phyloP scores from a whole-genome alignment of 2,113 vertebrate genomes.

The Cavia aperea region DNA sequence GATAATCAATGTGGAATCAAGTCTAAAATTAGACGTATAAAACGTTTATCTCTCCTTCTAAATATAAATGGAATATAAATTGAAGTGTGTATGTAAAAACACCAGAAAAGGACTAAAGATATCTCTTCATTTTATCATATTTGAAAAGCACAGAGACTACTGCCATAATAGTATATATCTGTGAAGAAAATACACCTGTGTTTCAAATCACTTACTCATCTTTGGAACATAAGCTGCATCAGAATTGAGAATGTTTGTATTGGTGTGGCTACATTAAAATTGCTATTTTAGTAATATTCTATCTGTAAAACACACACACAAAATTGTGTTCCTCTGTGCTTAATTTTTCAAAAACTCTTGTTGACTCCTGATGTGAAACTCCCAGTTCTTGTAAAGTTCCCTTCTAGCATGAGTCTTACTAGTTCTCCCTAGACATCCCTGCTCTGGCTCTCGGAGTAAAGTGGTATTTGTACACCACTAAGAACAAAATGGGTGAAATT shows the following conservation, averaged over 20 bases:
- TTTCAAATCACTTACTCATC: not conserved
- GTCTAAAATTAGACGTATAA: not conserved
- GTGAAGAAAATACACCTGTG: not conserved
- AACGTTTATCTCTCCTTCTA: not conserved
- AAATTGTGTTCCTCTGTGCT: not conserved
- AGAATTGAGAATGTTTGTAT: not conserved
- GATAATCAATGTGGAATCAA: not conserved
- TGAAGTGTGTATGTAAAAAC: not conserved
- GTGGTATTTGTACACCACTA: not conserved
- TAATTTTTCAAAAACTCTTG: not conserved
- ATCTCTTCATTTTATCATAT: not conserved
- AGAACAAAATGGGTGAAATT: not conserved
- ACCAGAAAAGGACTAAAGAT: not conserved
- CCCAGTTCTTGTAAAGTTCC: not conserved
- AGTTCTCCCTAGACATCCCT: not conserved
- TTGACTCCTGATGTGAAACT: not conserved
- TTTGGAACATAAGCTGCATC: not conserved
- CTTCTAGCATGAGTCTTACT: not conserved
- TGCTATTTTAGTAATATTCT: not conserved
- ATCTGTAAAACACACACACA: not conserved
- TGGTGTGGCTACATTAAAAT: not conserved
- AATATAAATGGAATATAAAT: not conserved
- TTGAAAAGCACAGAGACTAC: not conserved
- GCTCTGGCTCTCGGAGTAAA: not conserved
- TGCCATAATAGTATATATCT: rapidly evolving